Evolutionary conservation across 1,140 invertebrate species (phyloP).

Genomic region (Dreissena polymorpha): DNA sequence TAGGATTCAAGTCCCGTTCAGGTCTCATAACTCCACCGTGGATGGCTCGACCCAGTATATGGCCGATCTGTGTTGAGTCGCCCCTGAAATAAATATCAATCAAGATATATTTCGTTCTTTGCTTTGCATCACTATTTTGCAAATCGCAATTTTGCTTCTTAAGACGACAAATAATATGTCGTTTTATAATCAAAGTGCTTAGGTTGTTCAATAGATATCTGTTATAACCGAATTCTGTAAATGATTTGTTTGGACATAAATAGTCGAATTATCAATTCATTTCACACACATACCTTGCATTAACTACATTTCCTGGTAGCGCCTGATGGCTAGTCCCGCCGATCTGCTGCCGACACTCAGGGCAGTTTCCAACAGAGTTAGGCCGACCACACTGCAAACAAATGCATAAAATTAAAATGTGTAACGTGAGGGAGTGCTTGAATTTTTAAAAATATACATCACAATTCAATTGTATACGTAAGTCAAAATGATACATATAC

Average conservation of each 20-base stretch:
- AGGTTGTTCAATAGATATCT: background rate
- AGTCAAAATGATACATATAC: constrained; percentile 49
- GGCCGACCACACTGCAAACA: constrained; percentile 42
- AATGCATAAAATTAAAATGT: too few relatives aligned
- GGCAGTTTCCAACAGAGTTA: constrained; percentile 11
- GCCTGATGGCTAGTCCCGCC: constrained; percentile 26
- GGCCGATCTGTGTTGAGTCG: constrained; percentile 54
- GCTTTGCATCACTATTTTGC: background rate
- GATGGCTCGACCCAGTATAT: constrained; percentile 67
- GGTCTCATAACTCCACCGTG: constrained; percentile 43
- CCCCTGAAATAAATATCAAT: background rate
- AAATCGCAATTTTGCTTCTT: background rate
- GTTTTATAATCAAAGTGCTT: background rate
- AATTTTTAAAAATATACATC: too few relatives aligned
- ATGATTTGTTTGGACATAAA: background rate
- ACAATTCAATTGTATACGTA: too few relatives aligned
- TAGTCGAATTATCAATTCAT: background rate
- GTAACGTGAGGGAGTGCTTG: too few relatives aligned
- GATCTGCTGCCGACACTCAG: constrained; percentile 35
- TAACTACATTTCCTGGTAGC: background rate
- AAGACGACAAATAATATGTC: background rate
- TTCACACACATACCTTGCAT: constrained; percentile 8
- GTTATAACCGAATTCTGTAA: background rate
- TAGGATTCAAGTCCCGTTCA: constrained; percentile 61
- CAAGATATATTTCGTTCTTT: background rate